Evolutionary conservation across 2,888 invertebrate genomes (phyloP).

Genomic region (Cerastoderma edule): DNA sequence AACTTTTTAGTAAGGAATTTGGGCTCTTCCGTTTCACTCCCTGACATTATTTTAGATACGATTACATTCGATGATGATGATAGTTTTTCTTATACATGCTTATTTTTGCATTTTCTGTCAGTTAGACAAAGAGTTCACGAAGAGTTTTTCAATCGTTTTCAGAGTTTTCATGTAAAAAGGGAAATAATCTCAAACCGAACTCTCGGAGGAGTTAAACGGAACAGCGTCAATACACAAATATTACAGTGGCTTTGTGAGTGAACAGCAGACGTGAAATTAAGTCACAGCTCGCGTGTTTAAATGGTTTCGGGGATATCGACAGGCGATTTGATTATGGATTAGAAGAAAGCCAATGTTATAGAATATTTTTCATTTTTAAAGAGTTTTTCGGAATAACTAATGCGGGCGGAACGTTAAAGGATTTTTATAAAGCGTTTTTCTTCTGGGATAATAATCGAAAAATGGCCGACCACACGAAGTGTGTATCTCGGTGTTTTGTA

Average conservation of each 20-base stretch:
- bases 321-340: slow-evolving; percentile 5
- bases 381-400: neutral
- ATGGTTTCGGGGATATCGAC: neutral
- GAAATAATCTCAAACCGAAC: too few species aligned
- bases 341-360: neutral
- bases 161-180: neutral
- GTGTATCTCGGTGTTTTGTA: slow-evolving; percentile 32
- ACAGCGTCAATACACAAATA: slow-evolving; percentile 46
- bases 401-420: neutral
- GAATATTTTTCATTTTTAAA: neutral
- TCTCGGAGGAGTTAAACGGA: slow-evolving; percentile 31
- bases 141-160: neutral
- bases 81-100: too few species aligned
- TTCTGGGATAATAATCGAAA: slow-evolving; percentile 23
- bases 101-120: too few species aligned
- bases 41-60: too few species aligned
- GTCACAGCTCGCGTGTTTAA: slow-evolving; percentile 20
- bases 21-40: slow-evolving; percentile 29
- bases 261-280: slow-evolving; percentile 23
- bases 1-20: slow-evolving; percentile 14
- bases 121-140: too few species aligned
- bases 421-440: slow-evolving; percentile 10
- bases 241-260: slow-evolving; percentile 50
- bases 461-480: slow-evolving; percentile 54
- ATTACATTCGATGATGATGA: too few species aligned